Evolutionary conservation across 2,797 vertebrate genomes (phyloP).

Genomic region (Pelochelys cantorii): DNA sequence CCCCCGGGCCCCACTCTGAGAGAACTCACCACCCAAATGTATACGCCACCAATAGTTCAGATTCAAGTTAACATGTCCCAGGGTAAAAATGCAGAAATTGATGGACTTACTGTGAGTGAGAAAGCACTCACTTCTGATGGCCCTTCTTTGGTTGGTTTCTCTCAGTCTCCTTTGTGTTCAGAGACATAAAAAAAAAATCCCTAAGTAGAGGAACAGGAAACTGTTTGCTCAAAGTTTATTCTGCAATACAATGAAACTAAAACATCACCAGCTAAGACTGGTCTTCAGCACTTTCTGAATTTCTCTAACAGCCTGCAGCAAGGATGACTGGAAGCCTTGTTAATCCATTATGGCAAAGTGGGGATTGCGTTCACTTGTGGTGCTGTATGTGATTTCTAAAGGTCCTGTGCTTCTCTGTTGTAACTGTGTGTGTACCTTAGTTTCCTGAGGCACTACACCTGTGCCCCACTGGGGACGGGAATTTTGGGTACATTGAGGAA

Average conservation of each 20-base stretch:
- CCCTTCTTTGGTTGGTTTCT: not conserved
- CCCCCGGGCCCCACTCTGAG: not conserved
- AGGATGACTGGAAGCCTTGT: not conserved
- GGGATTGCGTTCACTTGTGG: too few relatives aligned
- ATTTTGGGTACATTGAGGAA: too few relatives aligned
- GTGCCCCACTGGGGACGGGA: too few relatives aligned
- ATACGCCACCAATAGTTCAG: not conserved
- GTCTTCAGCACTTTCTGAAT: not conserved
- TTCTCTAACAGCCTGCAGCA: not conserved
- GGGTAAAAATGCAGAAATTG: not conserved
- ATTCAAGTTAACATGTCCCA: not conserved
- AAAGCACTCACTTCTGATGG: not conserved
- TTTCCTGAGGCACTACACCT: too few relatives aligned
- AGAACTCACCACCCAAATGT: not conserved
- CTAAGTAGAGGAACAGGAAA: not conserved
- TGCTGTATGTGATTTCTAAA: too few relatives aligned
- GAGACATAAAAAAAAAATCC: not conserved
- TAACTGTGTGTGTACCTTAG: too few relatives aligned
- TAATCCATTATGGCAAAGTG: not conserved
- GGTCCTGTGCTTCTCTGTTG: too few relatives aligned
- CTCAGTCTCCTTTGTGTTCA: not conserved
- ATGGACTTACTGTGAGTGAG: not conserved
- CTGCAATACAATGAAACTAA: not conserved
- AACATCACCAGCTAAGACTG: not conserved
- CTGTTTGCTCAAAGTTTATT: not conserved